These are phyloP conservation scores for Gallinago nigripennis DNA, from an alignment of 2,797 vertebrate species.

Conservation along the genomic window DNA sequence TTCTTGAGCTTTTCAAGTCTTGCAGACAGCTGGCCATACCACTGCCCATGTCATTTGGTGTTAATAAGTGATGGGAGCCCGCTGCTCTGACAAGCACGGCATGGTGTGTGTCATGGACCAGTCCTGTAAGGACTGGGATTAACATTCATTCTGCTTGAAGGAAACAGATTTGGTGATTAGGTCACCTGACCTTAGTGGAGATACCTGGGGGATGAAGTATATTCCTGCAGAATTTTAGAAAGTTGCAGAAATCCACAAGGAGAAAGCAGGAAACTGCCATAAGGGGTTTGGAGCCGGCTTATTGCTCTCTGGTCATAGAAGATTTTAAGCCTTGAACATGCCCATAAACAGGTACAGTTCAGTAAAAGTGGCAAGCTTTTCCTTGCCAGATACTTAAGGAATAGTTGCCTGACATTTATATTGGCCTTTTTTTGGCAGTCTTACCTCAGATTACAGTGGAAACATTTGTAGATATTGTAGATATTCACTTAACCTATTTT, in stretches of 20 bases:
- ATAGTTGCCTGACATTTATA: background rate
- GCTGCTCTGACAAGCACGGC: background rate
- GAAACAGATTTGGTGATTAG: background rate
- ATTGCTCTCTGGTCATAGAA: background rate
- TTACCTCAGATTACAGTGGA: background rate
- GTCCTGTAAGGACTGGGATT: background rate
- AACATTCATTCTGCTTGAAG: background rate
- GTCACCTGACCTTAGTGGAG: background rate
- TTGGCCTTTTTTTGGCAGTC: background rate
- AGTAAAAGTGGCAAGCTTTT: background rate
- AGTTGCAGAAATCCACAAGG: background rate
- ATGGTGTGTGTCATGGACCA: background rate
- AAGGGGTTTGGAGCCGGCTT: background rate
- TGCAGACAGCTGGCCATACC: background rate
- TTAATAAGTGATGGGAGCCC: background rate
- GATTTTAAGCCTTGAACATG: background rate
- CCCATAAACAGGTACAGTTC: background rate
- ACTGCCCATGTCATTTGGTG: background rate
- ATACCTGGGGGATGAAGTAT: background rate
- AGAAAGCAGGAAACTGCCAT: background rate
- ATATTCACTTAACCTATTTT: background rate
- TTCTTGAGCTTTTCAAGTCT: background rate
- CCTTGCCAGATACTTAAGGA: background rate
- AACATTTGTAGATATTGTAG: background rate
- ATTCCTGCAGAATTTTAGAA: background rate